These are phyloP conservation scores for Coenonympha arcania DNA, from an alignment of 2,888 invertebrate species.

Conservation along the genomic window DNA sequence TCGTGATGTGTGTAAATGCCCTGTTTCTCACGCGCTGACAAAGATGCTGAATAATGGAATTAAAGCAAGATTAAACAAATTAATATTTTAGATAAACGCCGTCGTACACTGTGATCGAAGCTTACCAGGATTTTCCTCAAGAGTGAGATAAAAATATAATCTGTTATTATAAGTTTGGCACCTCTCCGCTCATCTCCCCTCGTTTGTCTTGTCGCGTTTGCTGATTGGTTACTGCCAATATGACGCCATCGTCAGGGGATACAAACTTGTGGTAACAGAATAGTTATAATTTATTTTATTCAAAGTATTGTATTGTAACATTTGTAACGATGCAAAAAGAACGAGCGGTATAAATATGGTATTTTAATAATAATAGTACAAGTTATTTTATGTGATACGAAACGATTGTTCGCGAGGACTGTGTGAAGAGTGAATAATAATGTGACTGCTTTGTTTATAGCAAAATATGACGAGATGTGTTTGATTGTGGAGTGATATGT, in stretches of 20 bases:
- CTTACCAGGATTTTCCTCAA: constrained; percentile 40
- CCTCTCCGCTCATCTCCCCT: no score
- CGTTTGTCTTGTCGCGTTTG: no score
- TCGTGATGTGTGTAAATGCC: background rate
- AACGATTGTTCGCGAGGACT: constrained; percentile 6
- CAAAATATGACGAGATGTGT: no score
- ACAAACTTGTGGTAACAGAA: no score
- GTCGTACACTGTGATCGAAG: constrained; percentile 23
- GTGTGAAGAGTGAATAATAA: constrained; percentile 21
- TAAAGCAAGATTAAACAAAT: constrained; percentile 21
- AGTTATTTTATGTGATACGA: constrained; percentile 35
- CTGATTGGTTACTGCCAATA: no score
- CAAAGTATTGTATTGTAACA: constrained; percentile 37
- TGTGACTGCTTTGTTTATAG: constrained; percentile 16
- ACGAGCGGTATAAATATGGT: no score
- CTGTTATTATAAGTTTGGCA: no score
- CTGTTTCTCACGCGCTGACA: constrained; percentile 18
- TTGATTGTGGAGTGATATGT: no score
- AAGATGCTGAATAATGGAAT: constrained; percentile 1
- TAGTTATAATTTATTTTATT: constrained; percentile 48
- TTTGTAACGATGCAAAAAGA: no score
- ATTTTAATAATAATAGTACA: constrained; percentile 52
- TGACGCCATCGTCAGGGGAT: no score
- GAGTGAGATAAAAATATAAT: constrained; percentile 58
- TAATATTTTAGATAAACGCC: constrained; percentile 30